A percentile compares a stretch with the other conserved stretches of the same genome.
These are phyloP conservation scores for Natator depressus DNA, from an alignment of 2,113 vertebrate genomes.

Conservation along the genomic window DNA sequence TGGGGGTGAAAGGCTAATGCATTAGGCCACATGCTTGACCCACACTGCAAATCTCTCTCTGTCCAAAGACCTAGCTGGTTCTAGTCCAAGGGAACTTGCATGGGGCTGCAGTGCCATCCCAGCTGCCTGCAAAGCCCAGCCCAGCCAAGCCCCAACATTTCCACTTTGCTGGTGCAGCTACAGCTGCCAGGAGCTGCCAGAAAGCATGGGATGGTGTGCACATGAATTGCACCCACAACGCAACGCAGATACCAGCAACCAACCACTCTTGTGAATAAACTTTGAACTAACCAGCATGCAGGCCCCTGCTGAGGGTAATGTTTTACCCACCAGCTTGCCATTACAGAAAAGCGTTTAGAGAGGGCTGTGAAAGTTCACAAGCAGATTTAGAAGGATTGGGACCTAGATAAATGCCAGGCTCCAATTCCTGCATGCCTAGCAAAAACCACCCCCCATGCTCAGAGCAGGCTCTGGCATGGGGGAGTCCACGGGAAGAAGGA, in stretches of 20 bases:
- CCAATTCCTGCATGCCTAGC: not conserved
- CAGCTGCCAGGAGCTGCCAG: not conserved
- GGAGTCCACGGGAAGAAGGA: slow-evolving; percentile 63
- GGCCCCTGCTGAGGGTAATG: not conserved
- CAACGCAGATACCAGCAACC: not conserved
- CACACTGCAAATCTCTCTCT: not conserved
- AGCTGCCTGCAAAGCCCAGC: not conserved
- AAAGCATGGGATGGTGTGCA: not conserved
- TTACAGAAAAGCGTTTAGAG: not conserved
- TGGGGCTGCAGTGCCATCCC: accelerated
- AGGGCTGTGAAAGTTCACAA: not conserved
- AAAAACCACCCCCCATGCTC: not conserved
- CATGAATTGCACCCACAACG: not conserved
- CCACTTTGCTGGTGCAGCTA: not conserved
- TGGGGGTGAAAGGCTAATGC: not conserved
- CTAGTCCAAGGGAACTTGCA: not conserved
- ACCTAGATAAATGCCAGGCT: not conserved
- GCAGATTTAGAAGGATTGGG: not conserved
- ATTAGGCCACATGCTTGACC: not conserved
- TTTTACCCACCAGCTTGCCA: not conserved
- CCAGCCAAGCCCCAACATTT: not conserved
- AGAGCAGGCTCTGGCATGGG: not conserved
- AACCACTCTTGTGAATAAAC: not conserved
- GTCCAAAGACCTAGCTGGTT: not conserved
- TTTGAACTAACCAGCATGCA: not conserved